Evolutionary conservation across 2,797 vertebrate species (phyloP).

Genomic region (Coilia nasus): DNA sequence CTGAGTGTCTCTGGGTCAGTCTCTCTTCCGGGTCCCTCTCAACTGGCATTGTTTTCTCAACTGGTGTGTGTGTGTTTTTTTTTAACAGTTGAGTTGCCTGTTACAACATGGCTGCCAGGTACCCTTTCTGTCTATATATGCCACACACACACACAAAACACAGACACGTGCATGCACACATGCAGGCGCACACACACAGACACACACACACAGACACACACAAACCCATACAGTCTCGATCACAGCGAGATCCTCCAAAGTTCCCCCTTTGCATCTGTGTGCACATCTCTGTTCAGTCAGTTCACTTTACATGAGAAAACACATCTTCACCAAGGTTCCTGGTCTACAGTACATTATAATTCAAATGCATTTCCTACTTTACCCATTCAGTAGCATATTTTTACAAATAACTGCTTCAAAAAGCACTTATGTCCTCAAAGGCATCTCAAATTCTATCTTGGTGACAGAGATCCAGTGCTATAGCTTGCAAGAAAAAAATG

Average conservation of each 20-base stretch:
- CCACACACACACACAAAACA: constrained; percentile 29
- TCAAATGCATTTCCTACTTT: background rate
- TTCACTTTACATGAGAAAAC: constrained; percentile 1
- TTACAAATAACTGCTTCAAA: background rate
- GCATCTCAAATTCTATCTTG: background rate
- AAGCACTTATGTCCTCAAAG: background rate
- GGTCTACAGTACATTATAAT: background rate
- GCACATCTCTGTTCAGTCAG: background rate
- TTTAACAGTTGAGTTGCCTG: background rate
- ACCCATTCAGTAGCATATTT: background rate
- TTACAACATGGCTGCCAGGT: background rate
- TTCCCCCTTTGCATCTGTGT: constrained; percentile 16
- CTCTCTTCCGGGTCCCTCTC: background rate
- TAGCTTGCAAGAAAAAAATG: background rate
- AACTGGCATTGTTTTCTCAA: background rate
- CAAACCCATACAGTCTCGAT: background rate
- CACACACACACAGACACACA: background rate
- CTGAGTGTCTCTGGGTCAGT: background rate
- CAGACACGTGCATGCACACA: background rate
- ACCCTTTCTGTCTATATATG: background rate
- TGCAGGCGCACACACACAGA: background rate
- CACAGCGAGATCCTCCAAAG: background rate
- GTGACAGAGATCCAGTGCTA: background rate
- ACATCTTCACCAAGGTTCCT: background rate
- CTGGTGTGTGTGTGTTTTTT: background rate